Percentiles rank a stretch among this genome's conserved stretches.
Evolutionary conservation across 2,113 vertebrate genomes (phyloP).

Genomic region (Notarius lentiginosus): DNA sequence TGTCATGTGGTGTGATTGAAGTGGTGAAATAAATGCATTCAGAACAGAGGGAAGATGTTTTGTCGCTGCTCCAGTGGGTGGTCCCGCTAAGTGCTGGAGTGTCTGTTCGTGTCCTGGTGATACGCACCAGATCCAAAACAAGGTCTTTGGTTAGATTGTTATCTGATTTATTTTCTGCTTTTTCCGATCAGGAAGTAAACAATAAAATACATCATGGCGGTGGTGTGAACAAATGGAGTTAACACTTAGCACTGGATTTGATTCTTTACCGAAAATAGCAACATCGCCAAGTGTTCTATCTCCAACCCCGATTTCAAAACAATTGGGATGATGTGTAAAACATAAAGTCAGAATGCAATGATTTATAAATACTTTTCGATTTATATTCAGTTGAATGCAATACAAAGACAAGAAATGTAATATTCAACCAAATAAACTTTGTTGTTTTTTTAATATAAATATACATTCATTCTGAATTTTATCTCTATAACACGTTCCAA

Average conservation of each 20-base stretch:
- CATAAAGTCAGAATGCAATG: no score
- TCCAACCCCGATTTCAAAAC: no score
- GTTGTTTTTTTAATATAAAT: no score
- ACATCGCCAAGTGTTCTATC: no score
- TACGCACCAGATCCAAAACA: neutral
- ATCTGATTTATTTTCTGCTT: neutral
- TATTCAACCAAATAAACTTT: no score
- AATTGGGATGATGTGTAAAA: no score
- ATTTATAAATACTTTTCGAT: no score
- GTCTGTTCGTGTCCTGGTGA: neutral
- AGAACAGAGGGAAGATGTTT: slow-evolving; percentile 20
- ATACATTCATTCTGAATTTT: no score
- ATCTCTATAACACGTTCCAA: no score
- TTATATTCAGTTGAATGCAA: no score
- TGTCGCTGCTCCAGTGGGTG: neutral
- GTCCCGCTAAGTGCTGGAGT: neutral
- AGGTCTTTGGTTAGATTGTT: neutral
- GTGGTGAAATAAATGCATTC: slow-evolving; percentile 22
- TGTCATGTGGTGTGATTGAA: slow-evolving; percentile 12
- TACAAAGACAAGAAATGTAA: no score
- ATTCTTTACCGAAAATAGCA: neutral
- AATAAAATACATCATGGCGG: neutral
- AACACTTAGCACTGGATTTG: neutral
- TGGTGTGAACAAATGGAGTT: neutral
- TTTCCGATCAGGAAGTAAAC: neutral